Percentiles rank a stretch among this genome's conserved stretches.
Evolutionary conservation across 2,797 vertebrate genomes (phyloP).

Genomic region (Paratrypauchen microcephalus): DNA sequence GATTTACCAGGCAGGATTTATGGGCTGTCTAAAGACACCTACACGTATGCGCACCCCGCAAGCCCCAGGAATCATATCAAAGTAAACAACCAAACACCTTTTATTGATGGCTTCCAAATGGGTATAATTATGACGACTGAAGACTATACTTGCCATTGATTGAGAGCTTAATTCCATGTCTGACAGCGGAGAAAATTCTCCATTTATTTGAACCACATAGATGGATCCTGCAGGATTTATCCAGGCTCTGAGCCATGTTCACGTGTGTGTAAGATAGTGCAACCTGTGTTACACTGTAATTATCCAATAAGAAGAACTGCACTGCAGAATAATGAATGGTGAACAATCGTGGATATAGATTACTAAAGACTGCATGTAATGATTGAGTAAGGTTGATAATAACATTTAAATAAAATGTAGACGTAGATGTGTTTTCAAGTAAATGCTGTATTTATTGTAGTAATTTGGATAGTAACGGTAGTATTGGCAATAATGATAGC

Average conservation of each 20-base stretch:
- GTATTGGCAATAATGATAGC: too few relatives aligned
- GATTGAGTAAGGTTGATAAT: neutral
- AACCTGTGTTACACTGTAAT: conserved; percentile 45
- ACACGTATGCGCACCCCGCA: conserved; percentile 17
- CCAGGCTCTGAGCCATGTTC: conserved; percentile 58
- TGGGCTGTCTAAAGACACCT: conserved; percentile 41
- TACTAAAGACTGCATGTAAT: neutral
- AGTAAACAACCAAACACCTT: conserved; percentile 31
- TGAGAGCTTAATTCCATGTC: conserved; percentile 62
- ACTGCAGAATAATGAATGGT: neutral
- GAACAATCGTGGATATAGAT: neutral
- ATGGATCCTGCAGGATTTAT: conserved; percentile 64
- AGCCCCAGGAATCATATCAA: conserved; percentile 15
- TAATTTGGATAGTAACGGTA: neutral
- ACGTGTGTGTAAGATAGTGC: conserved; percentile 47
- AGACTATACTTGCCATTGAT: conserved; percentile 59
- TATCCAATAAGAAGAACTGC: conserved; percentile 39
- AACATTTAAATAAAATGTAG: neutral
- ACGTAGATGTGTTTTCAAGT: conserved; percentile 14
- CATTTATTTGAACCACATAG: conserved; percentile 54
- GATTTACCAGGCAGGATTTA: conserved; percentile 79
- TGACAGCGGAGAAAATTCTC: conserved; percentile 60
- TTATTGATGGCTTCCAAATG: conserved; percentile 47
- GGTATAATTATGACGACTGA: conserved; percentile 60
- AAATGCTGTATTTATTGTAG: neutral